Evolutionary conservation across 2,113 vertebrate species (phyloP).

Genomic region (Tragelaphus strepsiceros): DNA sequence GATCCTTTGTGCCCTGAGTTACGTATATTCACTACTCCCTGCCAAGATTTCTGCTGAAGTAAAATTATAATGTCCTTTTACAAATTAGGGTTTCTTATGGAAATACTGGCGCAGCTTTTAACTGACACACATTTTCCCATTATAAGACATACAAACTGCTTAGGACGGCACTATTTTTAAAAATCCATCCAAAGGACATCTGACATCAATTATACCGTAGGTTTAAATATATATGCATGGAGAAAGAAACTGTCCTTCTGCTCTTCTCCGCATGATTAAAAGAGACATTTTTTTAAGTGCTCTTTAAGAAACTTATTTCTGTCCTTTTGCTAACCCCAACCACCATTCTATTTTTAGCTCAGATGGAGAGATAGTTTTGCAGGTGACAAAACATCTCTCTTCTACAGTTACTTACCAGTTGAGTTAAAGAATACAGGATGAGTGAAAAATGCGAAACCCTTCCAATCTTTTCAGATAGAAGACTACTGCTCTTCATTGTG

Average conservation of each 20-base stretch:
- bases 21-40: not conserved
- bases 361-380: not conserved
- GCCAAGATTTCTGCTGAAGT: conserved; percentile 75
- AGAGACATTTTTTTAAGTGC: not conserved
- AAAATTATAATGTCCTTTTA: conserved; percentile 77
- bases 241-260: conserved; percentile 30
- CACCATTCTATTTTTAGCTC: not conserved
- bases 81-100: conserved; percentile 77
- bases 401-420: not conserved
- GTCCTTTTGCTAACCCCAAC: not conserved
- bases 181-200: conserved; percentile 70
- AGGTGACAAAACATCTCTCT: not conserved
- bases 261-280: conserved; percentile 31
- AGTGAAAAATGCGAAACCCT: not conserved
- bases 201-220: conserved; percentile 74
- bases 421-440: not conserved
- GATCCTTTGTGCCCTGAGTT: conserved; percentile 52
- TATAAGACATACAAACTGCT: conserved; percentile 69
- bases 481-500: not conserved
- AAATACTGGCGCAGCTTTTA: conserved; percentile 73
- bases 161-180: conserved; percentile 71
- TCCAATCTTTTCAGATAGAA: not conserved
- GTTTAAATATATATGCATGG: conserved; percentile 50
- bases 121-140: conserved; percentile 75
- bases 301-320: not conserved